Conservation (phyloP, 2,113 vertebrate genomes). For the Actenoides lindsayi region DNA sequence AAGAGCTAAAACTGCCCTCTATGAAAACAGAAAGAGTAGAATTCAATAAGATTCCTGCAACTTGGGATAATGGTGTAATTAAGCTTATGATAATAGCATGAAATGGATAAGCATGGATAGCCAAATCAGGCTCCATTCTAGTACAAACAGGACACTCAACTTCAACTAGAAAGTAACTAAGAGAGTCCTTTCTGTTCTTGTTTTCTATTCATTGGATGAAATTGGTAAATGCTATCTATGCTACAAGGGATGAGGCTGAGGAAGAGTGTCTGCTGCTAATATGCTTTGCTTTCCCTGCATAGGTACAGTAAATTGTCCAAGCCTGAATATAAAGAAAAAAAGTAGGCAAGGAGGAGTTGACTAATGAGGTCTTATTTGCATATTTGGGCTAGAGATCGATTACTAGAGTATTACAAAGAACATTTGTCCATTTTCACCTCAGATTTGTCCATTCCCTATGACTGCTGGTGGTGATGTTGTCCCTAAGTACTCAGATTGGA, state of each 20-base stretch:
- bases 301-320: neutral
- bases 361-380: neutral
- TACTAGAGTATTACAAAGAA: neutral
- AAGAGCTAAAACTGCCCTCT: neutral
- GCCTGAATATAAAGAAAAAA: neutral
- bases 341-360: neutral
- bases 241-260: neutral
- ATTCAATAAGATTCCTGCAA: neutral
- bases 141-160: neutral
- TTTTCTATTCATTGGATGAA: neutral
- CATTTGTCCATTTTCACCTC: neutral
- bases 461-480: neutral
- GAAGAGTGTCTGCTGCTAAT: neutral
- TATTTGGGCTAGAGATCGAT: neutral
- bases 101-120: neutral
- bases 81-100: neutral
- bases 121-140: neutral
- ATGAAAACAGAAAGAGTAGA: neutral
- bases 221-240: neutral
- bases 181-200: neutral
- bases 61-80: neutral
- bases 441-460: neutral
- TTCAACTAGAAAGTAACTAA: neutral
- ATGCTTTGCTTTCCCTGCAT: neutral
- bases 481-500: neutral